Base-by-base conservation (phyloP, 2,797 vertebrate species). In the Amniataba percoides region DNA sequence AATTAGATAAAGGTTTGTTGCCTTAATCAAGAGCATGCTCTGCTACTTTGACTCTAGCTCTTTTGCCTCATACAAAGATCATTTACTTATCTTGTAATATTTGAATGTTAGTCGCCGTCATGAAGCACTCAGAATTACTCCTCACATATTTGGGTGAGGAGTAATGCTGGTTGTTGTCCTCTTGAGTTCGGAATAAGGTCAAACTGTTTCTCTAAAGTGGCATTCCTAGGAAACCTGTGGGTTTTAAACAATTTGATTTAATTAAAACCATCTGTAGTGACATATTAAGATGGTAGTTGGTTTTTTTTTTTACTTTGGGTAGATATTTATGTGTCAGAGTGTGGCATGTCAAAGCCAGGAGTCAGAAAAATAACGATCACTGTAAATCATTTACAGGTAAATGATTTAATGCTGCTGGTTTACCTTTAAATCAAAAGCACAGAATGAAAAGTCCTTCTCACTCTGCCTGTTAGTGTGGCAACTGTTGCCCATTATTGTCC, bases 401-500 rank as follows among this genome's bases (percentile, higher is more conserved):
- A 70, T 52, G 3, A 21, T 8, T 11, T 60, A 8, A n/a, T 56
- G 18, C 16, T 18, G 11, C 7, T 40, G 36, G 42, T 34, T 63
- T 48, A 25, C 15, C 40, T 79, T 86, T 31, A n/a, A 62, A 42
- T 45, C 23, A 21, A n/a, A 57, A n/a, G 31, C 25, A 56, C 21
- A 36, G n/a, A 45, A 46, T 39, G 40, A 69, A 60, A 4, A 57
- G 36, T 40, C 46, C 71, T 48, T 64, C 58, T 52, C 72, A 18
- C 15, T 56, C 51, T 82, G 69, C 21, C 19, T 78, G 74, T 52
- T 53, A 12, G 27, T 80, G 62, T 46, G 48, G 49, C 55, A 72
- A 12, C 71, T 81, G 75, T 77, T 75, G 57, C 74, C 53, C 60
- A 71, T 74, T 56, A 75, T 88, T 86, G 78, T 83, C 49, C 67